Percentiles rank a stretch among this genome's conserved stretches.
Evolutionary conservation across 2,888 invertebrate genomes (phyloP).

Genomic region (Leptinotarsa haldemani): DNA sequence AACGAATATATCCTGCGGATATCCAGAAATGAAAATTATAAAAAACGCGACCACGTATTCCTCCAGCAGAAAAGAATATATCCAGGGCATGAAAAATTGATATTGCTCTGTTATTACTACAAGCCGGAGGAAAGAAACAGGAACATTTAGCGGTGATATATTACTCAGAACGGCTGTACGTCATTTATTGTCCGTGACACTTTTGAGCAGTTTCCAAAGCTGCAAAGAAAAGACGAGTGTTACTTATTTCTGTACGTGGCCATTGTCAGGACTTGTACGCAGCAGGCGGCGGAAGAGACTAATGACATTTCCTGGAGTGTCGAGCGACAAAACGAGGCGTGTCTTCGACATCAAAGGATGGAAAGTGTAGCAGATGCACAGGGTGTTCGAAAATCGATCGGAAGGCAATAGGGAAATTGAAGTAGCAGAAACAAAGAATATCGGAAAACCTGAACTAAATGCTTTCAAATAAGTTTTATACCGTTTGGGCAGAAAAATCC

Average conservation of each 20-base stretch:
- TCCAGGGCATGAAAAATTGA: slow-evolving; percentile 30
- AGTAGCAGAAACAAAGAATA: too few species aligned
- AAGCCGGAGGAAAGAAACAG: slow-evolving; percentile 23
- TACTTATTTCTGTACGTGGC: slow-evolving; percentile 27
- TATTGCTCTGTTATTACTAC: slow-evolving; percentile 15
- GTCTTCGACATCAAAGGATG: slow-evolving; percentile 14
- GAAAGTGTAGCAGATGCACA: not conserved
- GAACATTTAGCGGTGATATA: slow-evolving; percentile 28
- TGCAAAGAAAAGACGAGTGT: slow-evolving; percentile 22
- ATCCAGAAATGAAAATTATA: slow-evolving; percentile 3
- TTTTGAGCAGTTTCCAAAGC: slow-evolving; percentile 25
- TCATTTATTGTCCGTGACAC: slow-evolving; percentile 36
- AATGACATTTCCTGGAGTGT: slow-evolving; percentile 17
- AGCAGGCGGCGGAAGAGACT: slow-evolving; percentile 8
- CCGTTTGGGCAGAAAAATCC: too few species aligned
- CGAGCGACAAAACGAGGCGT: slow-evolving; percentile 9
- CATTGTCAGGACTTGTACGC: slow-evolving; percentile 3
- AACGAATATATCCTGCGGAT: not conserved
- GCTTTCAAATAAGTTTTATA: too few species aligned
- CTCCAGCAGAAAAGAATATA: not conserved
- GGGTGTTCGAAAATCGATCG: not conserved
- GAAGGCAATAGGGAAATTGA: too few species aligned
- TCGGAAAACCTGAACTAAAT: too few species aligned
- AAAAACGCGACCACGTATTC: slow-evolving; percentile 7
- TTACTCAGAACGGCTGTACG: slow-evolving; percentile 27